These are phyloP conservation scores for Salpingus planirostris DNA, from an alignment of 2,888 invertebrate genomes.

Conservation along the genomic window DNA sequence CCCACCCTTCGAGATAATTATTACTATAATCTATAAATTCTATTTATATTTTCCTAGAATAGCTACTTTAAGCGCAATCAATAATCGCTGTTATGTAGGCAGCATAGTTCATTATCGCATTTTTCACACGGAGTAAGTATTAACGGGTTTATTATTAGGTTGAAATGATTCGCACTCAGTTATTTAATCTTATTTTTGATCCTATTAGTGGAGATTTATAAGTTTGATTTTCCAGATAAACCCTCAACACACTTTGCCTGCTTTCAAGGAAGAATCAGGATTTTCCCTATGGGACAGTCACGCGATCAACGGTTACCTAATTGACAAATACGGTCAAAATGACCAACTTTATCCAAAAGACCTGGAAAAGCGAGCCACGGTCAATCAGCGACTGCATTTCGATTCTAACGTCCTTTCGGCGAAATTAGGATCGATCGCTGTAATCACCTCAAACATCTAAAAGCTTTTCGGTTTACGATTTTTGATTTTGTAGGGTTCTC, in stretches of 20 bases:
- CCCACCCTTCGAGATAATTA: too few species aligned
- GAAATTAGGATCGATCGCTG: not conserved
- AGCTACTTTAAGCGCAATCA: too few species aligned
- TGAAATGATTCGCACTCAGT: too few species aligned
- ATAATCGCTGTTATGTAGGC: too few species aligned
- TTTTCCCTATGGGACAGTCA: not conserved
- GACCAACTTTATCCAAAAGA: not conserved
- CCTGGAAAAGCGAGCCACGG: not conserved
- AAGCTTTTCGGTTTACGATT: not conserved
- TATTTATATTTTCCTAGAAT: too few species aligned
- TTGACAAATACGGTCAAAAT: not conserved
- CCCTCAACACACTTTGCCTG: not conserved
- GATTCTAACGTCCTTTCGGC: not conserved
- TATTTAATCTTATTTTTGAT: too few species aligned
- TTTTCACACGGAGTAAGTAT: too few species aligned
- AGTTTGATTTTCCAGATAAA: not conserved
- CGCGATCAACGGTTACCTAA: not conserved
- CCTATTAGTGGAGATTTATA: too few species aligned
- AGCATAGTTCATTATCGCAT: too few species aligned
- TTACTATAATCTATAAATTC: too few species aligned
- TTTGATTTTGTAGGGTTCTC: constrained; percentile 19
- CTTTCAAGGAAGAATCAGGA: not conserved
- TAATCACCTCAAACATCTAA: not conserved
- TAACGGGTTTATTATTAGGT: too few species aligned
- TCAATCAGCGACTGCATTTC: not conserved